A percentile compares a stretch with the other conserved stretches of the same genome.
phyloP scores from a whole-genome alignment of 2,113 vertebrate genomes.

The Hyperopisus bebe region DNA sequence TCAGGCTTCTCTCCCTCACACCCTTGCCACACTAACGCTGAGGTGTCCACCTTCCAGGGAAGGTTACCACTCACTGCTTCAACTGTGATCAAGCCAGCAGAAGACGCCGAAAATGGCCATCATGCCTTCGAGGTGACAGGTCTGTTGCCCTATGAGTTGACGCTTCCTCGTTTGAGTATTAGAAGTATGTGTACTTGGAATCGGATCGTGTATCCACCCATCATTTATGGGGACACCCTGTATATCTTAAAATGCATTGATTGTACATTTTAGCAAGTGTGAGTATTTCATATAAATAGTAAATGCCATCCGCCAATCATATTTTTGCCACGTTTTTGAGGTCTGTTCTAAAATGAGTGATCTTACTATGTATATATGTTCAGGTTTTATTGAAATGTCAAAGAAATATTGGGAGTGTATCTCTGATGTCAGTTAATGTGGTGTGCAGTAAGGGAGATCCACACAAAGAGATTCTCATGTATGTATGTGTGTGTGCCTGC shows the following conservation, averaged over 20 bases:
- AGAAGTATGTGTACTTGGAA: background rate
- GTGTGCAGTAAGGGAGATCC: background rate
- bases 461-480: background rate
- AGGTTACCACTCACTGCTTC: slow-evolving; percentile 11
- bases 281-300: background rate
- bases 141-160: background rate
- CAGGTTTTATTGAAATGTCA: background rate
- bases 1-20: background rate
- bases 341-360: background rate
- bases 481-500: background rate
- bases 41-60: background rate
- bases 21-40: background rate
- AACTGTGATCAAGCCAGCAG: background rate
- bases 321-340: background rate
- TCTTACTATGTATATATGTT: background rate
- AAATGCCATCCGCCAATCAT: background rate
- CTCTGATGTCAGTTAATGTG: background rate
- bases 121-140: slow-evolving; percentile 21
- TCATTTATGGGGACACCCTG: background rate
- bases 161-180: background rate
- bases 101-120: slow-evolving; percentile 4
- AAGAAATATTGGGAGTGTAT: background rate
- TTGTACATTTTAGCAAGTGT: background rate
- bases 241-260: background rate
- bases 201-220: background rate